Base-by-base conservation (phyloP, 2,888 invertebrate genomes). In the Acrobasis repandana region DNA sequence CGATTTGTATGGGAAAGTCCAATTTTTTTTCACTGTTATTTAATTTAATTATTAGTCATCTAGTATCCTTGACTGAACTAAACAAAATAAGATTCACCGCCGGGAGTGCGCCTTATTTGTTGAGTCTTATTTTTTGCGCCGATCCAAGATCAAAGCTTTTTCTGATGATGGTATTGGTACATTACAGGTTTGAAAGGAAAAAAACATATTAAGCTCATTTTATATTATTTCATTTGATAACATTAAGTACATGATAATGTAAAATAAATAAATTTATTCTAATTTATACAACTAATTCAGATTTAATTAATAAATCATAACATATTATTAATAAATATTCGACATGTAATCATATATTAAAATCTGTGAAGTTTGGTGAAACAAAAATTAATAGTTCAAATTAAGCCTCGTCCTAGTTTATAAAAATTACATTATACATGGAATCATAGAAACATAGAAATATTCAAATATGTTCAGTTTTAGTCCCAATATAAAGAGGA, bases 161-260 rank as follows among this genome's bases (percentile, higher is more conserved):
- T n/a, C n/a, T n/a, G n/a, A n/a, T n/a, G n/a, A n/a, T n/a, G n/a
- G n/a, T n/a, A n/a, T n/a, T n/a, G n/a, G n/a, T n/a, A n/a, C n/a
- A n/a, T n/a, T n/a, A n/a, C n/a, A n/a, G n/a, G n/a, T n/a, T 11
- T 18, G 15, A 33, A 46, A 43, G 14, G 9, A 57, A 28, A 47
- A 9, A 18, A 58, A n/a, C 2, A 28, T n/a, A 1, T 49, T 18
- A 58, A 51, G 51, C 59, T 51, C 50, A 33, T 56, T 15, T 77
- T 80, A 74, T 81, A 80, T 83, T 77, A 85, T 84, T 83, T 79
- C 75, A 72, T 76, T 75, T 79, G 70, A 77, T 82, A 83, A 86
- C 79, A 77, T 85, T 89, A 88, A 88, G 87, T 90, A 89, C 87
- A 84, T 74, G 75, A 75, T 74, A 67, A 67, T 64, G 69, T 76